Base-by-base conservation (phyloP, 1,140 invertebrate genomes). In the Diabrotica undecimpunctata region DNA sequence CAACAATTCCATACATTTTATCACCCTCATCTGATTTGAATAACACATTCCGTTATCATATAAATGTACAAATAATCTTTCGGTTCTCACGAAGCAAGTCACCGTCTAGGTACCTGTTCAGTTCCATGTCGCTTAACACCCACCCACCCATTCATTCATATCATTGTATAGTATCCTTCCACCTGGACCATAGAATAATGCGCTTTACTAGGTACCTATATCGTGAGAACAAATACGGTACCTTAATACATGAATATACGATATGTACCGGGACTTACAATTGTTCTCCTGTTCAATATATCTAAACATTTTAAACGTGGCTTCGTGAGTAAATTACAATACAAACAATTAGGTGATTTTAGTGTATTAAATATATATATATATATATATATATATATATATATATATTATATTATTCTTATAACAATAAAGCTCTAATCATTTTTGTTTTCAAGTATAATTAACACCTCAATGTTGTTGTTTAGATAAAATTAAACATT, bases 141-240 rank as follows among this genome's bases (percentile, higher is more conserved):
- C 41, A 46, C 41, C 41, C 41, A 46, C 41, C 41, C 41, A 46
- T 46, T 46, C 41, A 46, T 46, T 46, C 41, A 46, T 46, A 46
- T 46, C 41, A 46, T 46, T 46, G 41, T 46, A 46, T 46, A n/a
- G 41, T 46, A 46, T 46, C 41, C 41, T 46, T 46, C 41, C 41
- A 46, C 41, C 41, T 46, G 41, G 41, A 46, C 41, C 41, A 46
- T 46, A 46, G 41, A 46, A 46, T 46, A 46, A 46, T 46, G 25
- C 25, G 25, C 8, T 8, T 46, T 10, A 10, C 2, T 46, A 46
- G 41, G 41, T 46, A 46, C 41, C 41, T 46, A 46, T 46, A 46
- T n/a, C 41, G 41, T 46, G 41, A 46, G 41, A 46, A 46, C 41
- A 46, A 46, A 46, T 46, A 46, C 41, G 41, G 41, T 46, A 46